Conservation (phyloP, 2,888 invertebrate genomes). For the Ryuthela nishihirai region DNA sequence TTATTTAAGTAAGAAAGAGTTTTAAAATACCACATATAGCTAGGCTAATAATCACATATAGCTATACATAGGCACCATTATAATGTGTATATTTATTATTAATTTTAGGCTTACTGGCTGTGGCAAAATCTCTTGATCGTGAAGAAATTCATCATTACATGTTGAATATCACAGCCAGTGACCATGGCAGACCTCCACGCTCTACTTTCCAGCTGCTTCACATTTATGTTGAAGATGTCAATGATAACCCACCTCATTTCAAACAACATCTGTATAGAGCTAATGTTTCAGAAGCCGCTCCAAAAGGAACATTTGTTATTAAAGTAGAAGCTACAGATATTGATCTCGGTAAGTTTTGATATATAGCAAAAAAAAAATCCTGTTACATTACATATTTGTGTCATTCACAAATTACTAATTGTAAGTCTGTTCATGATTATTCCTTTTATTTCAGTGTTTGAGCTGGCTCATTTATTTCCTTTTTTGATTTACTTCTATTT, state of each 20-base stretch:
- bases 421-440: neutral
- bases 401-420: too few species aligned
- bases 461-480: too few species aligned
- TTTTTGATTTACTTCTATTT: too few species aligned
- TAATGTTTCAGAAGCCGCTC: slow-evolving; percentile 71
- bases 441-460: too few species aligned
- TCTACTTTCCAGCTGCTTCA: slow-evolving; percentile 63
- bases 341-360: slow-evolving; percentile 61
- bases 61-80: too few species aligned
- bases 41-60: too few species aligned
- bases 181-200: slow-evolving; percentile 73
- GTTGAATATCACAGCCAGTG: slow-evolving; percentile 80
- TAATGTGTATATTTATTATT: too few species aligned
- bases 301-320: slow-evolving; percentile 72
- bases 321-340: slow-evolving; percentile 67
- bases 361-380: neutral
- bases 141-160: slow-evolving; percentile 51
- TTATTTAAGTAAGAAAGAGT: too few species aligned
- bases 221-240: slow-evolving; percentile 54
- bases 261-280: slow-evolving; percentile 69
- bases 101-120: slow-evolving; percentile 60
- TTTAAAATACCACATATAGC: too few species aligned
- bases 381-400: neutral
- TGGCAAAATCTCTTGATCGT: slow-evolving; percentile 63
- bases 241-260: slow-evolving; percentile 78